Base-by-base conservation (phyloP, 2,113 vertebrate species). In the Glaucomys volans region DNA sequence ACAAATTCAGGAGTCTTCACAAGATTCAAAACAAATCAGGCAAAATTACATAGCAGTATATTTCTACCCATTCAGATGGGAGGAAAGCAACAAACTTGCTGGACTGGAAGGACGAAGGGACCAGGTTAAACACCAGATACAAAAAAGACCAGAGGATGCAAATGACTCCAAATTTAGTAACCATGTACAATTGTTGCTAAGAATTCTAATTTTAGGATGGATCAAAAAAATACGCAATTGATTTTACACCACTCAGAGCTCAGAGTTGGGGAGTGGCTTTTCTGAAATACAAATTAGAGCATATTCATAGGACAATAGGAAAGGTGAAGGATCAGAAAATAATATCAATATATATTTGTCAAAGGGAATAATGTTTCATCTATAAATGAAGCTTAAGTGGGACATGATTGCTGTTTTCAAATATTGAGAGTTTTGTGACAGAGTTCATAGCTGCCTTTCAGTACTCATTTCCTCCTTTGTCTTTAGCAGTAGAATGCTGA, bases 11-110 rank as follows among this genome's bases (percentile, higher is more conserved):
- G 66, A 32, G 66, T 69, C 32, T 69, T 69, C 26, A 17, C 54
- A 91, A 79, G 71, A 24, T 72, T 95, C 76, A 95, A 81, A 89
- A 76, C 42, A 85, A 93, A 35, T 10, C 77, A 82, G 26, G n/a
- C 76, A 42, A 95, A 84, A 79, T 79, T 67, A 95, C 77, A 80
- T 13, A 54, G 54, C n/a, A 52, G 77, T 62, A 67, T 5, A 83
- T 74, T 66, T 72, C 74, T 44, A 62, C 59, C 85, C 64, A 89
- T 24, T 90, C 44, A 66, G 42, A 32, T 5, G 69, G 35, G 8
- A 57, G 22, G 28, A 44, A 82, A 59, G 32, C 8, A 16, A 67
- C 71, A 81, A 82, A 37, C 18, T 71, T 50, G 26, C 13, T 42
- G 22, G 11, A 80, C 52, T 74, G 1, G 28, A 90, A 77, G 32